A percentile compares a stretch with the other conserved stretches of the same genome.
phyloP scores from a whole-genome alignment of 2,113 vertebrate genomes.

The Microtus montanus region DNA sequence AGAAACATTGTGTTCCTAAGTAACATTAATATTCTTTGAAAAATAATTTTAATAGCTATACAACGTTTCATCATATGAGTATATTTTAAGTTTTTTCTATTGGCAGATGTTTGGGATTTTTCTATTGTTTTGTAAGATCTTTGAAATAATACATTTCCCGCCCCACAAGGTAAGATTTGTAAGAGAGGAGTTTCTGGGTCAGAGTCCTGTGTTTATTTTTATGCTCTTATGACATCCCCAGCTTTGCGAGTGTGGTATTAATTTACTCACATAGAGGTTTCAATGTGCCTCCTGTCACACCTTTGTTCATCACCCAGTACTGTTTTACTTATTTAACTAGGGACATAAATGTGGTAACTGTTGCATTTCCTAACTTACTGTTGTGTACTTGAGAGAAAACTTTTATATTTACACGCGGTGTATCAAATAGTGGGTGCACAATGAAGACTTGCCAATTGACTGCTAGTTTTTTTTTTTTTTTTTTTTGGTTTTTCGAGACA shows the following conservation, averaged over 20 bases:
- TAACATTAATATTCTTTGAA: background rate
- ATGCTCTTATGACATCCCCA: background rate
- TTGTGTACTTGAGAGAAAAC: background rate
- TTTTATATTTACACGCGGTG: background rate
- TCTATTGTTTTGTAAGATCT: conserved; percentile 39
- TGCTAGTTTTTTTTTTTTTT: background rate
- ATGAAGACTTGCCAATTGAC: conserved; percentile 9
- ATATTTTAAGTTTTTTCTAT: conserved; percentile 29
- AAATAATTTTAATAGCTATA: conserved; percentile 36
- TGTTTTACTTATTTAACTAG: background rate
- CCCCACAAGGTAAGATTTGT: background rate
- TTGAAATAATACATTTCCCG: background rate
- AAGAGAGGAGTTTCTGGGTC: background rate
- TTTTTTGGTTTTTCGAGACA: too few relatives aligned
- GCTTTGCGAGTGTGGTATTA: background rate
- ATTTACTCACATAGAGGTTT: background rate
- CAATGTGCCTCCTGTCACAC: background rate
- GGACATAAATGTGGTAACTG: background rate
- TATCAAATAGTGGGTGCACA: conserved; percentile 8
- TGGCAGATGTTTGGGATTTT: conserved; percentile 41
- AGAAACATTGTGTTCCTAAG: background rate
- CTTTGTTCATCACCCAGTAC: background rate
- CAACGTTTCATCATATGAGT: background rate
- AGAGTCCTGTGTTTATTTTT: background rate
- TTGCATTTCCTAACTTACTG: background rate